These are phyloP conservation scores for Sylvilagus bachmani DNA, from an alignment of 2,113 vertebrate genomes.

Conservation along the genomic window DNA sequence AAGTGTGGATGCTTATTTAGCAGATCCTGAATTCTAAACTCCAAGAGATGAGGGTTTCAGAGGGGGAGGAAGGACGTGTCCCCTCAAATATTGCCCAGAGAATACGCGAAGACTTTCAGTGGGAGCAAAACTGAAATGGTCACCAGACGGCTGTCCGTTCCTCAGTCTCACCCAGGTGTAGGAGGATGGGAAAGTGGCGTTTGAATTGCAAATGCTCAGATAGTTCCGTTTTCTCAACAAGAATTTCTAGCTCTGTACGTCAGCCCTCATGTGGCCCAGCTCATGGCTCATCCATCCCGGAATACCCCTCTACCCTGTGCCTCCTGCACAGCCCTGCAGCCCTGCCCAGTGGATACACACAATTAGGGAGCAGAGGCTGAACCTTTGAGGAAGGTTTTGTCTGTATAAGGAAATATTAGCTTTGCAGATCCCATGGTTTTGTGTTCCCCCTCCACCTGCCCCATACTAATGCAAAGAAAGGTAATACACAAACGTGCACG, in stretches of 20 bases:
- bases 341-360: background rate
- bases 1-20: background rate
- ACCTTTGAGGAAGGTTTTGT: background rate
- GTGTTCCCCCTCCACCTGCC: background rate
- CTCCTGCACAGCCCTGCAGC: background rate
- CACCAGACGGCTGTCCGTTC: background rate
- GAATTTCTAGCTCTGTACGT: background rate
- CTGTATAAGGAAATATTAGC: background rate
- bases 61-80: background rate
- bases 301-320: background rate
- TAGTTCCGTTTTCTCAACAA: background rate
- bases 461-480: background rate
- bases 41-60: too few relatives aligned
- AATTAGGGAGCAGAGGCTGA: background rate
- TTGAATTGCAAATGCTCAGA: background rate
- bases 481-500: background rate
- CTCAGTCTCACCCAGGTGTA: background rate
- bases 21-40: background rate
- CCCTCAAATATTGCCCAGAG: background rate
- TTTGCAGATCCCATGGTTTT: background rate
- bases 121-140: background rate
- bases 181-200: background rate
- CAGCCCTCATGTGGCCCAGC: background rate
- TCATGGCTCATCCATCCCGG: background rate
- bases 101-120: background rate